Base-by-base conservation (phyloP, 2,888 invertebrate species). In the Scaptomyza tumidula region DNA sequence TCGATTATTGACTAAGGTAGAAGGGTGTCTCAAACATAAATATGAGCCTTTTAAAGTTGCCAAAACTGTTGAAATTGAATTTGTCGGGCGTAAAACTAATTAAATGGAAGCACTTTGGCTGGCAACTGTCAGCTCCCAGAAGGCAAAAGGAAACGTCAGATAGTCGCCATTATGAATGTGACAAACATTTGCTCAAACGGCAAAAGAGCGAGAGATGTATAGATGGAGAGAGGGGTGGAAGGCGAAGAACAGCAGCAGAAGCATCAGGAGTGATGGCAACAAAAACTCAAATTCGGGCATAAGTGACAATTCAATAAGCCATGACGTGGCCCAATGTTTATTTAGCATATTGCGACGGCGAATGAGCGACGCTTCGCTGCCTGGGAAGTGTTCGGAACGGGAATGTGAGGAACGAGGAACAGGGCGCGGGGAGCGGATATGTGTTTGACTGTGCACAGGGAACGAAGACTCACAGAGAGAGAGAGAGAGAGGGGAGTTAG, bases 231-330 rank as follows among this genome's bases (percentile, higher is more conserved):
- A 14, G 56, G 10, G 13, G 29, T 19, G 24, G 14, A 27, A 14
- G 24, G 24, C 1, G 35, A n/a, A 6, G 35, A n/a, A 6, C 45
- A 31, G 37, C 13, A 11, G 60, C 24, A 13, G 48, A 24, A n/a
- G n/a, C 45, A 31, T 29, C 24, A 11, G 60, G 29, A 13, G 48
- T 29, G 48, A 60, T 71, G 78, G 78, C 80, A 80, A 78, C 74
- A 83, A 68, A 82, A 82, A 83, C 85, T 85, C 71, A 71, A 81
- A 84, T 86, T 87, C 84, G 84, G 84, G 84, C 84, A 81, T 90
- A 86, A 89, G 90, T 90, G 90, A 90, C 90, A 90, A 90, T 90
- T 90, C 90, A 90, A 90, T 90, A 90, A 90, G 90, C 90, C 90
- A 90, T 90, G 88, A 86, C 89, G 86, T 85, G 85, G 83, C 80